Base-by-base conservation (phyloP, 2,113 vertebrate species). In the Amblyornis subalaris region DNA sequence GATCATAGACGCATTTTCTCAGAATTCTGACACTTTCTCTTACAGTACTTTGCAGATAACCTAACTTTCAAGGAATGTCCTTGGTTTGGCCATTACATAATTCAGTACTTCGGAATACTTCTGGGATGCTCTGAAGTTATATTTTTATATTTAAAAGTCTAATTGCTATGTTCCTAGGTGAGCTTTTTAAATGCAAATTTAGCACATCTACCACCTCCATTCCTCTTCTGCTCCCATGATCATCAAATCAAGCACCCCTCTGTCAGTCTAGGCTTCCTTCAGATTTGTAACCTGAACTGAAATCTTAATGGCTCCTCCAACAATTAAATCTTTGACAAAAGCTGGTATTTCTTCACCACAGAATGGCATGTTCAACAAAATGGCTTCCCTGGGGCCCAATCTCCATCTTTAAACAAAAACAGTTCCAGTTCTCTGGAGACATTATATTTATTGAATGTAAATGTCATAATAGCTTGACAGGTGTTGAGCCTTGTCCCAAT, bases 181-280 rank as follows among this genome's bases (percentile, higher is more conserved):
- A 95, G 95, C 88, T 93, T 96, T 96, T 95, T 84, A 96, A 93
- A 96, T 96, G 95, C 89, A 96, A 96, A 96, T 94, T 92, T 87
- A 82, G 47, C 89, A 94, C 87, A 94, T 95, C 94, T 89, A 89
- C 89, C 50, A 96, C 87, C 42, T 95, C 74, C 87, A 89, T 94
- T 94, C 77, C 81, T 89, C 77, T 96, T 85, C 92, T 95, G 77
- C 81, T 96, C 75, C 87, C 74, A 61, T 94, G 91, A 95, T 92
- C 94, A 92, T 92, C 93, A 96, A 92, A 95, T 92, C 89, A 93
- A 93, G 85, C 74, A 92, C 77, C 66, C 78, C 57, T 95, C 89
- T 95, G 91, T 92, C 96, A 95, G 80, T 89, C 74, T 82, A 94
- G 89, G 62, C 81, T 94, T 94, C 78, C 87, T 91, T 91, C 91